Conservation (phyloP, 2,888 invertebrate species). For the Tetrapedia diversipes region DNA sequence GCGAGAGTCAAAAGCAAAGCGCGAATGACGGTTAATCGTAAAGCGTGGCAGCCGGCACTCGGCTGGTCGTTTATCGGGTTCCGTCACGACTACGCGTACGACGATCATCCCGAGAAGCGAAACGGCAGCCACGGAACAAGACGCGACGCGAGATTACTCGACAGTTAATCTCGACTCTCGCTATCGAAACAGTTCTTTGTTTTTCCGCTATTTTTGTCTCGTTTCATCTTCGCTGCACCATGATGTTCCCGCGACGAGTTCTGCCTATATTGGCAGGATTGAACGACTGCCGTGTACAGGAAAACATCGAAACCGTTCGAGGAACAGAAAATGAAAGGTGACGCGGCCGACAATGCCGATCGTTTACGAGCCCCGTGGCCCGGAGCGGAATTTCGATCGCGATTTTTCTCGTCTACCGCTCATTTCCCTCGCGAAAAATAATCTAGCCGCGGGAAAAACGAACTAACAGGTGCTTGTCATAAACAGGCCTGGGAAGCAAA, state of each 20-base stretch:
- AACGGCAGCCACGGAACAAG: conserved; percentile 41
- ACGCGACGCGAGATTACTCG: conserved; percentile 68
- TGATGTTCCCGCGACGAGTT: too few relatives aligned
- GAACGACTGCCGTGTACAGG: too few relatives aligned
- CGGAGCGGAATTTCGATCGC: conserved; percentile 1
- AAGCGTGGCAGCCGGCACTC: conserved; percentile 77
- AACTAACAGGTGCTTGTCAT: neutral
- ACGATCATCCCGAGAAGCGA: conserved; percentile 43
- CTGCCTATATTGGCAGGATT: too few relatives aligned
- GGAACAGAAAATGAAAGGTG: neutral
- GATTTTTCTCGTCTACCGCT: neutral
- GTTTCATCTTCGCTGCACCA: neutral
- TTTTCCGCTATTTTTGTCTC: neutral
- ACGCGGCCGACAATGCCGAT: neutral
- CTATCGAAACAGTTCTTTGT: conserved; percentile 1
- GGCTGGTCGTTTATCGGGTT: conserved; percentile 73
- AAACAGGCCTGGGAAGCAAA: neutral
- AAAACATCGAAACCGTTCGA: neutral
- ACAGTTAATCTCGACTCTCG: conserved; percentile 70
- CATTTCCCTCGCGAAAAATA: neutral
- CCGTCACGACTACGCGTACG: conserved; percentile 31
- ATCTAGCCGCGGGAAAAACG: neutral
- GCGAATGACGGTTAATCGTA: conserved; percentile 78
- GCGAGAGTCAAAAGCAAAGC: conserved; percentile 67
- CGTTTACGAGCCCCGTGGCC: neutral